Evolutionary conservation across 2,113 vertebrate species (phyloP).

Genomic region (Ovis canadensis): DNA sequence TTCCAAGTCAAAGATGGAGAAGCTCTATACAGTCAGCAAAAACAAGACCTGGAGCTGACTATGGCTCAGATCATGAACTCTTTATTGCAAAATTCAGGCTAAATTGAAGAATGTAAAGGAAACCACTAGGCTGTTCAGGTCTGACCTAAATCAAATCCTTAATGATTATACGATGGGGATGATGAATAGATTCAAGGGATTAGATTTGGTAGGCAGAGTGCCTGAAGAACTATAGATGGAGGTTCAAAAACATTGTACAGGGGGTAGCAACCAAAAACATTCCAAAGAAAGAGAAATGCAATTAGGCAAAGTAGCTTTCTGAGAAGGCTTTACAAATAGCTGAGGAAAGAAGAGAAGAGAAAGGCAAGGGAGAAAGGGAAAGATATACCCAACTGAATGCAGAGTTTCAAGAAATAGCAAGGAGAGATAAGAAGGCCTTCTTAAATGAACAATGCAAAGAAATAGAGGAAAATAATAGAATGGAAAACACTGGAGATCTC

Average conservation of each 20-base stretch:
- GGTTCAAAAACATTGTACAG: neutral
- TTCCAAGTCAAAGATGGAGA: neutral
- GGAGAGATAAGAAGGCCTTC: too few species aligned
- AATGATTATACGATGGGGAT: neutral
- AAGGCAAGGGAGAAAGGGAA: neutral
- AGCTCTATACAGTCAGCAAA: neutral
- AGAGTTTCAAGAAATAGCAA: too few species aligned
- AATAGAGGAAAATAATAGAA: too few species aligned
- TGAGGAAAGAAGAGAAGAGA: neutral
- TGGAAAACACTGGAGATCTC: too few species aligned
- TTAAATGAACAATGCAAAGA: too few species aligned
- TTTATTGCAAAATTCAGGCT: neutral
- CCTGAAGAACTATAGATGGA: neutral
- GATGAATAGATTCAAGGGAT: neutral
- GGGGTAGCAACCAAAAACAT: neutral
- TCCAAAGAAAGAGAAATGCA: neutral
- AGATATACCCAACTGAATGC: too few species aligned
- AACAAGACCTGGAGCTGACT: neutral
- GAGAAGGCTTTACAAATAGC: neutral
- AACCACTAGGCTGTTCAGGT: neutral
- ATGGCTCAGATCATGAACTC: neutral
- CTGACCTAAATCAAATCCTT: neutral
- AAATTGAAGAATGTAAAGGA: neutral
- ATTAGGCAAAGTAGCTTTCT: neutral
- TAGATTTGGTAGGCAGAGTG: neutral